Conservation (phyloP, 2,888 invertebrate genomes). For the Arrhopalites spinosus region DNA sequence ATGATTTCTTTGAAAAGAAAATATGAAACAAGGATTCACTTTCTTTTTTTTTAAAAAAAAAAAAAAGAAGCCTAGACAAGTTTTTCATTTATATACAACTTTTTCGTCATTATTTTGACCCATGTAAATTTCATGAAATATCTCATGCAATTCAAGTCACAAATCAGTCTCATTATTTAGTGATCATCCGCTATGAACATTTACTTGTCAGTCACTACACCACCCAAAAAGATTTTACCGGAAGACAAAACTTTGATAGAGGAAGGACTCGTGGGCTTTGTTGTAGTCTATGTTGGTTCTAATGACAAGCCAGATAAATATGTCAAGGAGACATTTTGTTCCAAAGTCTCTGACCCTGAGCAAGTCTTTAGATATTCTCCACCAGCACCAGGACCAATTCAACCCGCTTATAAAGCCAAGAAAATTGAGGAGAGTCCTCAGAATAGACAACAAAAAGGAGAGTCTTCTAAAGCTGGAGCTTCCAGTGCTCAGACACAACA, state of each 20-base stretch:
- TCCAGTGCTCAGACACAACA: neutral
- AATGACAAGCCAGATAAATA: conserved; percentile 4
- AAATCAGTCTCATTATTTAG: too few species aligned
- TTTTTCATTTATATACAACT: too few species aligned
- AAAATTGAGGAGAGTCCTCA: neutral
- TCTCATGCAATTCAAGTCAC: too few species aligned
- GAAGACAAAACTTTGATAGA: conserved; percentile 70
- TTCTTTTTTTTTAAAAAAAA: too few species aligned
- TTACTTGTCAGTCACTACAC: conserved; percentile 71
- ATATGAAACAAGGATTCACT: too few species aligned
- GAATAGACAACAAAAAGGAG: neutral
- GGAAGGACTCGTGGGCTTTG: conserved; percentile 77
- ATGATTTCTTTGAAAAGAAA: too few species aligned
- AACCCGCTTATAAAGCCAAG: neutral
- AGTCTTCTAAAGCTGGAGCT: neutral
- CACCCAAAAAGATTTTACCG: conserved; percentile 75
- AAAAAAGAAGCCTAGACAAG: too few species aligned
- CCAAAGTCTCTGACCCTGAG: conserved; percentile 24
- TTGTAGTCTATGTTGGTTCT: conserved; percentile 72
- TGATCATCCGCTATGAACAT: neutral
- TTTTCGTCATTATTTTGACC: too few species aligned
- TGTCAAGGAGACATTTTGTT: conserved; percentile 9
- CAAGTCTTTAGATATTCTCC: conserved; percentile 33
- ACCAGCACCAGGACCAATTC: conserved; percentile 27
- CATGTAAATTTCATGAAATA: too few species aligned